Conservation (phyloP, 2,113 vertebrate genomes). For the Nicator chloris region DNA sequence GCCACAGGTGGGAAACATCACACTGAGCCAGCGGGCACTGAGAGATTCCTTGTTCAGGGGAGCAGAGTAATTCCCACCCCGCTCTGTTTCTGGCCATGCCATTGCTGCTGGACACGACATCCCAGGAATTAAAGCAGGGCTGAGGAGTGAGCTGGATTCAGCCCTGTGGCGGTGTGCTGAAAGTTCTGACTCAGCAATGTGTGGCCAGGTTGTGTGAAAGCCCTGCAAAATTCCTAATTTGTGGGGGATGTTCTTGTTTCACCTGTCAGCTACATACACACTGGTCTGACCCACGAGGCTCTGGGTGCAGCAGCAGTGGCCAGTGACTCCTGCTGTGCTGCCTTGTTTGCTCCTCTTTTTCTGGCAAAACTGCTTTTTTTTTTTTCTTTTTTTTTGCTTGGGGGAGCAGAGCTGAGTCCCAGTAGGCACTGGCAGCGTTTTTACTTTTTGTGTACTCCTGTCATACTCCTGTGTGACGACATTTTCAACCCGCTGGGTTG, state of each 20-base stretch:
- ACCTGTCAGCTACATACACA: accelerated
- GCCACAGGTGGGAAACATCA: accelerated
- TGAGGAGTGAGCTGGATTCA: neutral
- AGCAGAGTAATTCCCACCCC: neutral
- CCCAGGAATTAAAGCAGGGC: neutral
- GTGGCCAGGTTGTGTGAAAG: neutral
- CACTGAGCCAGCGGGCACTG: accelerated
- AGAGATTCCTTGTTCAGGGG: neutral
- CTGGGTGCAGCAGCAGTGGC: accelerated
- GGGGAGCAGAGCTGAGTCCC: neutral
- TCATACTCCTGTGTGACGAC: too few species aligned
- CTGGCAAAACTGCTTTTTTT: neutral
- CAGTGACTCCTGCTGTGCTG: accelerated
- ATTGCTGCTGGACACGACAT: accelerated
- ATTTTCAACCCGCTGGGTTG: neutral
- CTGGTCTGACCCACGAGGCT: accelerated
- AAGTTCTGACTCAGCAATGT: neutral
- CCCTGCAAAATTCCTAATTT: neutral
- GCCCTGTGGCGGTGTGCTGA: accelerated
- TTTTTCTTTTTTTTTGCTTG: neutral
- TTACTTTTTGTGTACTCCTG: neutral
- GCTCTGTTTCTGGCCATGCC: neutral
- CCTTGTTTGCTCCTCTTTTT: neutral
- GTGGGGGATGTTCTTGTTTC: neutral
- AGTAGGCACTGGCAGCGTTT: neutral